Conservation (phyloP, 1,140 invertebrate genomes). For the Drosophila lacteicornis region DNA sequence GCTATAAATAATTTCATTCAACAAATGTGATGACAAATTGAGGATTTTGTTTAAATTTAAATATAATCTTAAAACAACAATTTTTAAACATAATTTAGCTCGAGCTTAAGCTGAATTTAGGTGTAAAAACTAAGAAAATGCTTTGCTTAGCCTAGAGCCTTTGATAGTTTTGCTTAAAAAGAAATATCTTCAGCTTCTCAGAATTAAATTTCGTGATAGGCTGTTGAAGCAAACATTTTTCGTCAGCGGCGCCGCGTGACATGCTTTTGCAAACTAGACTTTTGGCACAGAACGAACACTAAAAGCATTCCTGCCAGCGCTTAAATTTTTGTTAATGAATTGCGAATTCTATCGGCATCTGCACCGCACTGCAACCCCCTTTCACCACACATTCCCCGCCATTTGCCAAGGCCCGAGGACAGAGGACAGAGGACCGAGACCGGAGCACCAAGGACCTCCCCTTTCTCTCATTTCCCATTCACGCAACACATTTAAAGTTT, state of each 20-base stretch:
- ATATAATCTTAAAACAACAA: no score
- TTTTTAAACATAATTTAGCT: no score
- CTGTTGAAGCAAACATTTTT: conserved; percentile 17
- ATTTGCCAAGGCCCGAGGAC: neutral
- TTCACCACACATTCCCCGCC: neutral
- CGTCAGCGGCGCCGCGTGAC: conserved; percentile 8
- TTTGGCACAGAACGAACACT: conserved; percentile 3
- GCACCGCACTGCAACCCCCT: conserved; percentile 5
- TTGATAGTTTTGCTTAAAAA: neutral
- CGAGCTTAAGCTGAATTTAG: no score
- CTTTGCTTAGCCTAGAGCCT: no score
- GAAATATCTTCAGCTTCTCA: neutral
- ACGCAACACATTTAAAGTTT: conserved; percentile 57
- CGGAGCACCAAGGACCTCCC: conserved; percentile 10
- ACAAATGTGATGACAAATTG: no score
- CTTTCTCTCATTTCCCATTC: conserved; percentile 24
- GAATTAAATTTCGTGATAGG: neutral
- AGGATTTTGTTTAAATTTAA: no score
- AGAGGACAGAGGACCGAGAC: neutral
- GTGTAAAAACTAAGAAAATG: no score
- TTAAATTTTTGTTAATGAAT: conserved; percentile 50
- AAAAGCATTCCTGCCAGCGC: conserved; percentile 11
- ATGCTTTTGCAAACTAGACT: conserved; percentile 9
- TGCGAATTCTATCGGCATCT: conserved; percentile 38
- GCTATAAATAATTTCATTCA: no score